phyloP scores from a whole-genome alignment of 2,888 invertebrate species.

The Cantharis rustica region DNA sequence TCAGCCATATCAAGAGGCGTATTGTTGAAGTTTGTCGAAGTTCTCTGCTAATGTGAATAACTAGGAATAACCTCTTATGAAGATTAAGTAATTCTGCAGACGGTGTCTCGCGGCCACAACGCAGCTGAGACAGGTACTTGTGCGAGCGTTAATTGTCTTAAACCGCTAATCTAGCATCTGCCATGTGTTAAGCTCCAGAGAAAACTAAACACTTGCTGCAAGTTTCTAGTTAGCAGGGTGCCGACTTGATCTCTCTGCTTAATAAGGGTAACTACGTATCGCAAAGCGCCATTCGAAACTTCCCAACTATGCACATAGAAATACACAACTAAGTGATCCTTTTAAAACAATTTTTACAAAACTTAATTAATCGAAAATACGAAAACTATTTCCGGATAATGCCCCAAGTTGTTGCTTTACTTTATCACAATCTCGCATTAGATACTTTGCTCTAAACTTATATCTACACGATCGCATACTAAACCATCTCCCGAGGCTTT shows the following conservation, averaged over 20 bases:
- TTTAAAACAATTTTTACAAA: not conserved
- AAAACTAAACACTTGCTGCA: conserved; percentile 35
- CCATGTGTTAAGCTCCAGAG: conserved; percentile 41
- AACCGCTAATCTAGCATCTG: conserved; percentile 49
- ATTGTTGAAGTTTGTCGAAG: conserved; percentile 28
- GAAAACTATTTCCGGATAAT: not conserved
- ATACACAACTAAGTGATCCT: not conserved
- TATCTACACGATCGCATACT: not conserved
- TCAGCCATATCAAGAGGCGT: conserved; percentile 18
- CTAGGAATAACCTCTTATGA: conserved; percentile 41
- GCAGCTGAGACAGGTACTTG: conserved; percentile 36
- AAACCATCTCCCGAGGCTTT: not conserved
- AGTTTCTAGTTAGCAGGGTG: conserved; percentile 31
- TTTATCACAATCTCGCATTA: not conserved
- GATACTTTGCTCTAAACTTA: not conserved
- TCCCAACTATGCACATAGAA: not conserved
- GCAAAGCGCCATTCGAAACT: conserved; percentile 7
- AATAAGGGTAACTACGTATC: conserved; percentile 22
- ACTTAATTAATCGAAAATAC: not conserved
- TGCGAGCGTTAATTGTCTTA: conserved; percentile 47
- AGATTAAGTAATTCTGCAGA: conserved; percentile 40
- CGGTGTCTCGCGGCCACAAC: conserved; percentile 27
- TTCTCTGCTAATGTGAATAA: conserved; percentile 27
- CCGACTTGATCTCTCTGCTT: conserved; percentile 25
- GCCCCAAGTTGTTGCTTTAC: not conserved